Evolutionary conservation across 2,797 vertebrate species (phyloP).

Genomic region (Pampus argenteus): DNA sequence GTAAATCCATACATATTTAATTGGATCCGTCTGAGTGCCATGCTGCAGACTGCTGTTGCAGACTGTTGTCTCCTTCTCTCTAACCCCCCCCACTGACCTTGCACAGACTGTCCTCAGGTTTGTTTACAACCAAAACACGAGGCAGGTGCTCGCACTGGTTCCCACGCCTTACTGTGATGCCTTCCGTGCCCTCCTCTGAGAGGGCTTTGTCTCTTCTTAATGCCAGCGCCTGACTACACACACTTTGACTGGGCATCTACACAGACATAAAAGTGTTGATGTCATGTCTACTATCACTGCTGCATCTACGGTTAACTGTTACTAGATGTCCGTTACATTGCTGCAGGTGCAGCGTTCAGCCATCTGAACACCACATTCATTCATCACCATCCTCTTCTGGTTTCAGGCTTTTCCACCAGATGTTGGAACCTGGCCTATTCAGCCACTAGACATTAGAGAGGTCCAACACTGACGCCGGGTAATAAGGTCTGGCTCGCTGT

Average conservation of each 20-base stretch:
- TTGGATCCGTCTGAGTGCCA: background rate
- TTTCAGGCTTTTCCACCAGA: background rate
- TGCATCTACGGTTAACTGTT: background rate
- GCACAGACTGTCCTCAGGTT: conserved; percentile 48
- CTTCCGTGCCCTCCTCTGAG: conserved; percentile 41
- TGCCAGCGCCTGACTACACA: conserved; percentile 29
- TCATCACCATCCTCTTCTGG: too few species aligned
- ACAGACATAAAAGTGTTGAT: background rate
- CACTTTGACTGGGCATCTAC: background rate
- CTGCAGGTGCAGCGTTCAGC: background rate
- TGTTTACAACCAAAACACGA: conserved; percentile 70
- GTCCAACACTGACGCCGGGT: too few species aligned
- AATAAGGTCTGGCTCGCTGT: too few species aligned
- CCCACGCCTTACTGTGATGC: conserved; percentile 53
- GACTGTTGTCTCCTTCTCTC: conserved; percentile 40
- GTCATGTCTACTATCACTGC: too few species aligned
- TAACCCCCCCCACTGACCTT: conserved; percentile 42
- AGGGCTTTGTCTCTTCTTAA: conserved; percentile 40
- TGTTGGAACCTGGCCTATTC: background rate
- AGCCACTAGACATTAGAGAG: background rate
- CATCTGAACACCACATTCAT: too few species aligned
- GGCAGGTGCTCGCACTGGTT: conserved; percentile 62
- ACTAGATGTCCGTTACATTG: background rate
- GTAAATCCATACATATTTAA: background rate
- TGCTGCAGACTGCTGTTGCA: background rate